Conservation (phyloP, 2,888 invertebrate genomes). For the Esperia sulphurella region DNA sequence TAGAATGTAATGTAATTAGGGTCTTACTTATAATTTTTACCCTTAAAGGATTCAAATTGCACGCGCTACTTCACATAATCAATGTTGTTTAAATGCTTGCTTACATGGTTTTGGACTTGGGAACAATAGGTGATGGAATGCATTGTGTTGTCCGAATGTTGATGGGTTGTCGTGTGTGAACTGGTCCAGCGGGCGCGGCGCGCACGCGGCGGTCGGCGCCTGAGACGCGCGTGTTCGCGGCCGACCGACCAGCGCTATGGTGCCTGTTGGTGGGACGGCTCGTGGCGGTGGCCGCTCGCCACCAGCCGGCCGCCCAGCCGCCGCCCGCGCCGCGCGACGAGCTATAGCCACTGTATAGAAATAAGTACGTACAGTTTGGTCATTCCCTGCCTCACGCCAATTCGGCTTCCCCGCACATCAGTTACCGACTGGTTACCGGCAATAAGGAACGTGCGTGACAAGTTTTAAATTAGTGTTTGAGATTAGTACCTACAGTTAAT, state of each 20-base stretch:
- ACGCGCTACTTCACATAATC: neutral
- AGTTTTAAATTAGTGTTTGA: no score
- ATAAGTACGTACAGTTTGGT: no score
- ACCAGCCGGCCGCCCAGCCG: slow-evolving; percentile 23
- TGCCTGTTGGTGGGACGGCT: slow-evolving; percentile 32
- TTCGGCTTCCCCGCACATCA: no score
- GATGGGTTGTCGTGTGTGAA: slow-evolving; percentile 26
- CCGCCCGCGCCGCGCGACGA: slow-evolving; percentile 33
- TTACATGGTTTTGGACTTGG: neutral
- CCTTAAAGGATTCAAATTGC: no score
- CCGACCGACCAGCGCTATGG: slow-evolving; percentile 56
- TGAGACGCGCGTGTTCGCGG: slow-evolving; percentile 33
- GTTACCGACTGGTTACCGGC: no score
- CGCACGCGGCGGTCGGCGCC: slow-evolving; percentile 41
- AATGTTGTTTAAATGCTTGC: neutral
- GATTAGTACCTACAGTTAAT: no score
- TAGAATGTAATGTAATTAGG: no score
- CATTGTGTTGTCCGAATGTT: slow-evolving; percentile 22
- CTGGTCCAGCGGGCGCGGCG: slow-evolving; percentile 36
- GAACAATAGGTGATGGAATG: slow-evolving; percentile 6
- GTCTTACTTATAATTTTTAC: no score
- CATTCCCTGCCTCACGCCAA: no score
- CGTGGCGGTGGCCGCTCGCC: slow-evolving; percentile 30
- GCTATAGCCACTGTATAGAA: no score
- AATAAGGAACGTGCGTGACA: no score